Evolutionary conservation across 2,113 vertebrate genomes (phyloP).

Genomic region (Dicaeum eximium): DNA sequence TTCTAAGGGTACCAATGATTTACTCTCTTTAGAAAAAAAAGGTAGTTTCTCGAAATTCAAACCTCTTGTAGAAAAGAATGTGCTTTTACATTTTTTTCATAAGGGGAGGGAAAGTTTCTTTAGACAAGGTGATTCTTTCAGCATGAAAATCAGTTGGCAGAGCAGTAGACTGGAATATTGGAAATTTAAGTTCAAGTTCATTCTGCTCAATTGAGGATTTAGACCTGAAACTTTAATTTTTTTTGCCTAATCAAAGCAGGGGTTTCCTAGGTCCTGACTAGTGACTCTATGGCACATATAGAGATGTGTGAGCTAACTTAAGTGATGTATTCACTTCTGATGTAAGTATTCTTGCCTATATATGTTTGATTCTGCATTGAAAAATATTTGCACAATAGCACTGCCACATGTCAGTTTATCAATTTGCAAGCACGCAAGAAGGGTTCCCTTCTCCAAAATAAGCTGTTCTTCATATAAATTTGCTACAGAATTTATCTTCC

Average conservation of each 20-base stretch:
- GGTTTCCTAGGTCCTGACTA: neutral
- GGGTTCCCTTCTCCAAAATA: neutral
- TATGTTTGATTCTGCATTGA: neutral
- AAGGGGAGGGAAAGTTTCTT: neutral
- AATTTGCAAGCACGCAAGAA: neutral
- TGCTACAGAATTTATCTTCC: neutral
- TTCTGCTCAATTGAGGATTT: neutral
- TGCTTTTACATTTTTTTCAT: neutral
- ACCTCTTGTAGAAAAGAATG: neutral
- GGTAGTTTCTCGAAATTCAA: neutral
- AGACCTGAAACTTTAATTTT: neutral
- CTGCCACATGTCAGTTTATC: neutral
- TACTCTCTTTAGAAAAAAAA: neutral
- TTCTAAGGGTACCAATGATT: neutral
- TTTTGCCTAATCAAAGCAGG: neutral
- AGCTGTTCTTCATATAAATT: neutral
- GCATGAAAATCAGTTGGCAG: neutral
- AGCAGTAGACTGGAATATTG: neutral
- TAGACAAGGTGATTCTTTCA: neutral
- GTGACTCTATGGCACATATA: rapidly evolving
- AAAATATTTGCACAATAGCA: neutral
- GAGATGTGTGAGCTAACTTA: neutral
- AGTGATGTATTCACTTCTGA: neutral
- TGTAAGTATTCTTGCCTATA: neutral
- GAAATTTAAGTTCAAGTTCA: neutral